Evolutionary conservation across 2,797 vertebrate genomes (phyloP).

Genomic region (Chaunax sp.): DNA sequence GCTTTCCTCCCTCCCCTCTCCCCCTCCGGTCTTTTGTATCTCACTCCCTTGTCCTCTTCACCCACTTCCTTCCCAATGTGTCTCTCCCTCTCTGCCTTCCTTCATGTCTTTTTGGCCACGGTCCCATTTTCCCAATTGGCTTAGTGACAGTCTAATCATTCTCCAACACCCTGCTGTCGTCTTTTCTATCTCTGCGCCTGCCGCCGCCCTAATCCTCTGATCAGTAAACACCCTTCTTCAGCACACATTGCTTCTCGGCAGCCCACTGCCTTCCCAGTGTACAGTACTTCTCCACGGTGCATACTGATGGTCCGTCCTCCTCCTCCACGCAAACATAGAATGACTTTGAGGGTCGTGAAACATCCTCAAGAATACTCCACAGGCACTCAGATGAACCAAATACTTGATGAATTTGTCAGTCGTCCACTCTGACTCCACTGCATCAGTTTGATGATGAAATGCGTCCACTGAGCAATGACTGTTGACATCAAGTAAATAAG

Average conservation of each 20-base stretch:
- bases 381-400: slow-evolving; percentile 8
- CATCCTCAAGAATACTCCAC: slow-evolving; percentile 30
- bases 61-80: slow-evolving; percentile 7
- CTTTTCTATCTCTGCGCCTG: slow-evolving; percentile 64
- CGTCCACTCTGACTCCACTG: slow-evolving; percentile 11
- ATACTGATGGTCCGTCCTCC: slow-evolving; percentile 46
- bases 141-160: slow-evolving; percentile 82
- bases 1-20: slow-evolving; percentile 4
- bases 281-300: slow-evolving; percentile 43
- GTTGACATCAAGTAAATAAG: background rate
- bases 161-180: slow-evolving; percentile 77
- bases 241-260: slow-evolving; percentile 55
- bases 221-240: slow-evolving; percentile 77
- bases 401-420: slow-evolving; percentile 5
- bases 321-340: slow-evolving; percentile 27
- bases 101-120: slow-evolving; percentile 70
- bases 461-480: slow-evolving; percentile 10
- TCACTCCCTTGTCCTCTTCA: slow-evolving; percentile 19
- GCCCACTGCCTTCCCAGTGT: slow-evolving; percentile 35
- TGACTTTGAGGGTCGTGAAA: slow-evolving; percentile 35
- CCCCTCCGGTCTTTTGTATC: slow-evolving; percentile 22
- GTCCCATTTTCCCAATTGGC: slow-evolving; percentile 78
- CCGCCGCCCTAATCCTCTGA: slow-evolving; percentile 77
- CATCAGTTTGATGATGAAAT: slow-evolving; percentile 7
- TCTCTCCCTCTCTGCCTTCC: slow-evolving; percentile 31